These are phyloP conservation scores for Agriotes lineatus DNA, from an alignment of 2,888 invertebrate species.

Conservation along the genomic window DNA sequence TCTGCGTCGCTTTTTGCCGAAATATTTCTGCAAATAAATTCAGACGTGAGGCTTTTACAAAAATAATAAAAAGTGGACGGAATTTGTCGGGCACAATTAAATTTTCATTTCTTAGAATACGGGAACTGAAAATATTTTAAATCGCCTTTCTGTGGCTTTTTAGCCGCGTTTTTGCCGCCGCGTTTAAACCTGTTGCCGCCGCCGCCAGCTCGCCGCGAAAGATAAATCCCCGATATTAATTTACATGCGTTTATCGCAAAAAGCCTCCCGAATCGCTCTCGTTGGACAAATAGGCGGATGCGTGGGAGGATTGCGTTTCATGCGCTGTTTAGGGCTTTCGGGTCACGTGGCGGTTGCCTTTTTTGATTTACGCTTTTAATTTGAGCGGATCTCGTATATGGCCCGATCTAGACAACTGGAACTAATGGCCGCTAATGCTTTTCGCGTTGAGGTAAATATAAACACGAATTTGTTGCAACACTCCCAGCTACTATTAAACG, in stretches of 20 bases:
- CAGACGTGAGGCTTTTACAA: conserved; percentile 51
- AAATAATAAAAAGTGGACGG: conserved; percentile 51
- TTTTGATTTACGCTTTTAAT: conserved; percentile 29
- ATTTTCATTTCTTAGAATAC: conserved; percentile 55
- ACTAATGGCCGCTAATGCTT: conserved; percentile 8
- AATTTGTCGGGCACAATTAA: conserved; percentile 52
- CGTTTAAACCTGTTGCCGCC: too few species aligned
- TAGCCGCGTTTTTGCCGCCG: conserved; percentile 21
- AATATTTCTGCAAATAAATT: conserved; percentile 51
- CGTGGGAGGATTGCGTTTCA: conserved; percentile 38
- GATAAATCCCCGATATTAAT: conserved; percentile 18
- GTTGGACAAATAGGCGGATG: conserved; percentile 31
- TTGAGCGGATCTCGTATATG: conserved; percentile 11
- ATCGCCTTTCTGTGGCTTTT: conserved; percentile 39
- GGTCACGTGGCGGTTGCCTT: conserved; percentile 26
- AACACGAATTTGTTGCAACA: background rate
- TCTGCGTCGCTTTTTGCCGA: conserved; percentile 47
- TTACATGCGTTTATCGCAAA: conserved; percentile 18
- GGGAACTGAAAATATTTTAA: conserved; percentile 50
- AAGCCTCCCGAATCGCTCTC: too few species aligned
- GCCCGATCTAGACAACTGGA: background rate
- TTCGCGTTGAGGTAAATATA: conserved; percentile 6
- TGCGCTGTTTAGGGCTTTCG: conserved; percentile 16
- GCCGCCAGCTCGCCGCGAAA: too few species aligned
- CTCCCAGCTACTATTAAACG: background rate